These are phyloP conservation scores for Bombyx huttoni DNA, from an alignment of 2,888 invertebrate genomes.

Conservation along the genomic window DNA sequence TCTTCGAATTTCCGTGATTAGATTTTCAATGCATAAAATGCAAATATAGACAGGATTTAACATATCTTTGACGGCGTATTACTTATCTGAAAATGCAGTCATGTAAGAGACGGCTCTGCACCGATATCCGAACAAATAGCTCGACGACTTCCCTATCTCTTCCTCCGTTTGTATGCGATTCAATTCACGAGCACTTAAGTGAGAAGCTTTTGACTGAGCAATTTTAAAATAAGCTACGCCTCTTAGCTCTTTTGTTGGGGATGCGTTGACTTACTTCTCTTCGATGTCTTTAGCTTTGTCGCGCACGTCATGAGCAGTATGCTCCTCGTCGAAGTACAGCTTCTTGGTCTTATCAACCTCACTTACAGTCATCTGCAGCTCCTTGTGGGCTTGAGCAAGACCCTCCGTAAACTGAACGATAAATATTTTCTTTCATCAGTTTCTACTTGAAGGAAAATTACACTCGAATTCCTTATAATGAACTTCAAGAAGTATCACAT, in stretches of 20 bases:
- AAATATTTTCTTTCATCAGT: background rate
- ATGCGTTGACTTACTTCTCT: conserved; percentile 77
- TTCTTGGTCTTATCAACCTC: conserved; percentile 97
- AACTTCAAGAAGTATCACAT: too few species aligned
- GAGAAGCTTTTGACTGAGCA: background rate
- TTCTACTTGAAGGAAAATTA: too few species aligned
- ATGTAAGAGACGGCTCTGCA: too few species aligned
- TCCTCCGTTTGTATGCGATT: background rate
- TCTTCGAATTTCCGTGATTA: too few species aligned
- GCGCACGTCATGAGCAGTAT: conserved; percentile 94
- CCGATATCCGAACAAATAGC: background rate
- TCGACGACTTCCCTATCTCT: background rate
- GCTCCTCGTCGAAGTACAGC: conserved; percentile 95
- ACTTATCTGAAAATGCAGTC: too few species aligned
- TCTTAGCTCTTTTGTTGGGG: background rate
- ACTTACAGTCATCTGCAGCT: conserved; percentile 86
- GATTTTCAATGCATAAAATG: too few species aligned
- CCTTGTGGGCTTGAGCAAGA: conserved; percentile 89
- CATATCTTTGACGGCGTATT: too few species aligned
- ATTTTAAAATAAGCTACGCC: background rate
- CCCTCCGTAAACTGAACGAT: conserved; percentile 80
- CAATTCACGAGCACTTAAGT: background rate
- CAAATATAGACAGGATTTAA: too few species aligned
- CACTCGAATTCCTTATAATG: too few species aligned
- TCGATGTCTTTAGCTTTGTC: conserved; percentile 96